Conservation (phyloP, 2,888 invertebrate species). For the Hyalella azteca region DNA sequence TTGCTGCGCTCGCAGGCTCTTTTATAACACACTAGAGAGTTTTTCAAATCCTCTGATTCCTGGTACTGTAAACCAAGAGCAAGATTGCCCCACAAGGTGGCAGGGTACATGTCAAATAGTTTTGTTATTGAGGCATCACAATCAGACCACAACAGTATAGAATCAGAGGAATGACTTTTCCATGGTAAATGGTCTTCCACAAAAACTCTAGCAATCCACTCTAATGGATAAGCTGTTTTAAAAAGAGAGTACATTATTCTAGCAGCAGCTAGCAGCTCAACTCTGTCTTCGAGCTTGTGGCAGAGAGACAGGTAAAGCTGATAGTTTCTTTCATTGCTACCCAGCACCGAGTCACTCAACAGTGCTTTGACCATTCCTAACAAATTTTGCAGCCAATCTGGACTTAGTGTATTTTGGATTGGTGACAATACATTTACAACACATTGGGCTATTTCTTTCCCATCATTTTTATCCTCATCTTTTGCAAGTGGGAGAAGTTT, state of each 20-base stretch:
- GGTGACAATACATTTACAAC: background rate
- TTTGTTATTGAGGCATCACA: background rate
- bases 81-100: constrained; percentile 55
- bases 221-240: constrained; percentile 52
- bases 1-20: constrained; percentile 21
- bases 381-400: constrained; percentile 35
- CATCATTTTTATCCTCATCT: background rate
- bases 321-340: constrained; percentile 55
- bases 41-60: background rate
- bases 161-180: background rate
- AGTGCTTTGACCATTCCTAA: constrained; percentile 44
- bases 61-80: constrained; percentile 44
- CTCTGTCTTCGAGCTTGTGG: constrained; percentile 38
- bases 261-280: constrained; percentile 40
- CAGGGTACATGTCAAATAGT: constrained; percentile 33
- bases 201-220: constrained; percentile 56
- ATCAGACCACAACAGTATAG: background rate
- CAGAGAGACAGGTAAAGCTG: constrained; percentile 45
- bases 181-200: constrained; percentile 38
- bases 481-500: background rate
- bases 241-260: constrained; percentile 46
- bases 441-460: constrained; percentile 7
- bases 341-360: constrained; percentile 53
- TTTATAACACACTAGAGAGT: constrained; percentile 31
- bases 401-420: background rate